Evolutionary conservation across 2,888 invertebrate genomes (phyloP), one percentile per base, ranked within the genome.

Genomic region (Lathronympha strigana): DNA sequence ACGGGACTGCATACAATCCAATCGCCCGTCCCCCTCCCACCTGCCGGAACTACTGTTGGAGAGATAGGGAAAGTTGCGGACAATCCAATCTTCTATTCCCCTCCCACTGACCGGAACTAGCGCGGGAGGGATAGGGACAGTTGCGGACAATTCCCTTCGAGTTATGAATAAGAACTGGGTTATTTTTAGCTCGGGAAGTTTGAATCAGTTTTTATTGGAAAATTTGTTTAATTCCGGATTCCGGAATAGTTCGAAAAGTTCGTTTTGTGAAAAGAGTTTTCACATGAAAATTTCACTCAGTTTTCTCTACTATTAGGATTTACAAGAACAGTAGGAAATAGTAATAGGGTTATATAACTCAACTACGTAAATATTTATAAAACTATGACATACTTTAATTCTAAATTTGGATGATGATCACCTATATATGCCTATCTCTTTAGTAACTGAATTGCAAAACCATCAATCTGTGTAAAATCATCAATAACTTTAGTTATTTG

Each of bases 21-120:
- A 57, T 45, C 45, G 19, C 19, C 19, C 31, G 57, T 57, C 43
- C 57, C 43, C 19, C 31, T 57, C 45, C 45, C 31, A 45, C 57
- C 28, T 13, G 2, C 19, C 57, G 57, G 57, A 45, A 54, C 28
- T 4, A 38, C 8, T n/a, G 23, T 15, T 31, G 17, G 50, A 6
- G 53, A 54, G 53, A 54, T 54, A 54, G 36, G 36, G 53, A 38
- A 9, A 38, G 36, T 36, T 21, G 50, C 19, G 5, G 33, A 33
- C 51, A 33, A 50, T 50, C 3, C 28, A 31, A 11, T 50, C 1
- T n/a, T 38, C n/a, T 15, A 38, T 15, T 5, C 1, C 15, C n/a
- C 40, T 15, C 5, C 25, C 19, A 43, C 55, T 17, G 13, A 6
- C 13, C 40, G 55, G 40, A 43, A 53, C 25, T 49, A 28, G 15